Conservation (phyloP, 1,140 invertebrate species). For the Drosophila pseudoananassae region DNA sequence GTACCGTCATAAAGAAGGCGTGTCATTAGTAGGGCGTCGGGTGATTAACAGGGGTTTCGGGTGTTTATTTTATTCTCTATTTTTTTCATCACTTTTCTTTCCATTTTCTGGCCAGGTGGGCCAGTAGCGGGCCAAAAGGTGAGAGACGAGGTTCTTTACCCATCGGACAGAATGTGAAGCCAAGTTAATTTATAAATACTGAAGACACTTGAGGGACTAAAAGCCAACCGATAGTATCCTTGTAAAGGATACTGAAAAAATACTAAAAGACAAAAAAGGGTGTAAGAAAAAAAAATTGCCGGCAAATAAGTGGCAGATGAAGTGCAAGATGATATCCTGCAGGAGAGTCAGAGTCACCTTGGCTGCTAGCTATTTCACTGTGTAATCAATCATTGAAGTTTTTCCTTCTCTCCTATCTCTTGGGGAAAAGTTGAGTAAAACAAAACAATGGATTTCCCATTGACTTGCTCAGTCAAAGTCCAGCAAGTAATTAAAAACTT, state of each 20-base stretch:
- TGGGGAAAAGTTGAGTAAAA: not conserved
- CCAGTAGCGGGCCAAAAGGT: not conserved
- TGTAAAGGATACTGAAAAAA: conserved; percentile 7
- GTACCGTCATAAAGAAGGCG: conserved; percentile 15
- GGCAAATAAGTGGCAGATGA: conserved; percentile 26
- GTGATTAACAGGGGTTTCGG: conserved; percentile 37
- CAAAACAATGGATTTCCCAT: conserved; percentile 5
- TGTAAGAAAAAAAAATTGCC: not conserved
- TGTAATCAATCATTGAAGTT: conserved; percentile 52
- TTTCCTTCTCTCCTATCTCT: not conserved
- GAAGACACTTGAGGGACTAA: conserved; percentile 36
- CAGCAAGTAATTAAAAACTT: conserved; percentile 70
- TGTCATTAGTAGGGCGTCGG: conserved; percentile 5
- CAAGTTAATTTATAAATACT: conserved; percentile 60
- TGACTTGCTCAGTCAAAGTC: conserved; percentile 6
- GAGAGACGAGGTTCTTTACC: conserved; percentile 18
- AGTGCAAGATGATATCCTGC: conserved; percentile 43
- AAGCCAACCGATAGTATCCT: conserved; percentile 2
- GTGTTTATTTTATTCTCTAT: conserved; percentile 1
- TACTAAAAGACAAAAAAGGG: not conserved
- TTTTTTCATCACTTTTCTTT: not conserved
- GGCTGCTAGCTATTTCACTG: conserved; percentile 28
- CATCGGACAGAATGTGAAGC: conserved; percentile 29
- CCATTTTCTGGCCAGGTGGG: not conserved
- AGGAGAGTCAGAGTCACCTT: conserved; percentile 21